Percentiles rank a stretch among this genome's conserved stretches.
These are phyloP conservation scores for Chironex yamaguchii DNA, from an alignment of 30 jellyfish, hydroid and myxozoan species.

Conservation along the genomic window DNA sequence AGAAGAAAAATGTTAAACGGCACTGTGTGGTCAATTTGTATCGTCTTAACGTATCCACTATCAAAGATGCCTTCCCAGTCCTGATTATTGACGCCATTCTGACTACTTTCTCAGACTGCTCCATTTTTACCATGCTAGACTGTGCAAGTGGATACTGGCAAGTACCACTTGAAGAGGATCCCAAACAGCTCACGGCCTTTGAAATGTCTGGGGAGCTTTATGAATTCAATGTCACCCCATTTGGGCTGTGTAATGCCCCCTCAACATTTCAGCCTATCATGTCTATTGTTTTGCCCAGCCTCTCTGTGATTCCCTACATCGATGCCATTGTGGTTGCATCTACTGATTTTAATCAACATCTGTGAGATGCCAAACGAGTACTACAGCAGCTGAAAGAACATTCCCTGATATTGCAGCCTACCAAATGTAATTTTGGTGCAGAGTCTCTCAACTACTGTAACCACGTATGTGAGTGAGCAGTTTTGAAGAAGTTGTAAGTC, in stretches of 20 bases:
- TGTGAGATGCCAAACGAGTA: conserved; percentile 20
- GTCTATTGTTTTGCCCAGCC: conserved; percentile 47
- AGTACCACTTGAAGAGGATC: conserved; percentile 11
- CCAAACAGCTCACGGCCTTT: conserved; percentile 64
- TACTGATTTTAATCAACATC: conserved; percentile 41
- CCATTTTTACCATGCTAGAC: conserved; percentile 55
- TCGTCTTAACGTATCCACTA: conserved; percentile 55
- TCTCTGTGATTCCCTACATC: conserved; percentile 52
- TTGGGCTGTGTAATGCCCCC: conserved; percentile 77
- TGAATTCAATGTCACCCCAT: conserved; percentile 64
- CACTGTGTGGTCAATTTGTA: conserved; percentile 69
- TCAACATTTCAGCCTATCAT: conserved; percentile 66
- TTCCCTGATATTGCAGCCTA: conserved; percentile 27
- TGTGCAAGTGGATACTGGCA: conserved; percentile 72
- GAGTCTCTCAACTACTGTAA: too few species aligned
- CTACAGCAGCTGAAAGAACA: conserved; percentile 7
- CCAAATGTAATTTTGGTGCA: too few species aligned
- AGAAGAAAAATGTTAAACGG: too few species aligned
- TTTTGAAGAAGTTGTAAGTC: too few species aligned
- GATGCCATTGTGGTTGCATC: conserved; percentile 73
- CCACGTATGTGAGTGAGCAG: too few species aligned
- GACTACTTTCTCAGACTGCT: conserved; percentile 30
- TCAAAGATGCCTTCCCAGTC: conserved; percentile 65
- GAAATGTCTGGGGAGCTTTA: conserved; percentile 46
- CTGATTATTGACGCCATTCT: conserved; percentile 61